phyloP scores from a whole-genome alignment of 2,113 vertebrate species.

The Gopherus flavomarginatus region DNA sequence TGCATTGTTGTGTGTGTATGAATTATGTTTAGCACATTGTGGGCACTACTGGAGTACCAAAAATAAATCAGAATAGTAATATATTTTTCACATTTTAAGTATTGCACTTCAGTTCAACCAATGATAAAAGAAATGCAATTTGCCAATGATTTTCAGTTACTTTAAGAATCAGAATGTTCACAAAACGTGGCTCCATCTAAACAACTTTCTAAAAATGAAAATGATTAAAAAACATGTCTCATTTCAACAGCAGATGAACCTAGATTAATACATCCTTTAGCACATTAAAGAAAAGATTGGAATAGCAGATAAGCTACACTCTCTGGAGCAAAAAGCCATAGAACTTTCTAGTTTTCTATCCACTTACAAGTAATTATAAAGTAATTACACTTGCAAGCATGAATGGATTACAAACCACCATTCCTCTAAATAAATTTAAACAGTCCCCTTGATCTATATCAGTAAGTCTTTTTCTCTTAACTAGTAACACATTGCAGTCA shows the following conservation, averaged over 20 bases:
- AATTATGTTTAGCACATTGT: not conserved
- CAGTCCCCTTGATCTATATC: conserved; percentile 78
- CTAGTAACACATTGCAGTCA: conserved; percentile 79
- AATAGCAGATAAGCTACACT: not conserved
- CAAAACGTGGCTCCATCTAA: not conserved
- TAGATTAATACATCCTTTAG: conserved; percentile 14
- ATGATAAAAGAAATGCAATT: not conserved
- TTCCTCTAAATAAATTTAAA: conserved; percentile 77
- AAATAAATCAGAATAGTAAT: not conserved
- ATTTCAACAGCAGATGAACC: not conserved
- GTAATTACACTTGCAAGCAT: conserved; percentile 70
- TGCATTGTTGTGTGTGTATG: not conserved
- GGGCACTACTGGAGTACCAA: not conserved
- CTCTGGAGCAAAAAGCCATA: conserved; percentile 5
- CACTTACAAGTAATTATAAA: conserved; percentile 73
- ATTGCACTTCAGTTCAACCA: not conserved
- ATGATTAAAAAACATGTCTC: not conserved
- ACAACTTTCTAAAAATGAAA: not conserved
- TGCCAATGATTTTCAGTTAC: not conserved
- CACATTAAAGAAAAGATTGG: not conserved
- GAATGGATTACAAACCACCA: conserved; percentile 74
- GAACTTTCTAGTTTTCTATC: conserved; percentile 43
- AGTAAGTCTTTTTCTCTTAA: conserved; percentile 73
- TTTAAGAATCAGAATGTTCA: not conserved
- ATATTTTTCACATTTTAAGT: not conserved